Evolutionary conservation across 1,140 invertebrate species (phyloP).

Genomic region (Arion vulgaris): DNA sequence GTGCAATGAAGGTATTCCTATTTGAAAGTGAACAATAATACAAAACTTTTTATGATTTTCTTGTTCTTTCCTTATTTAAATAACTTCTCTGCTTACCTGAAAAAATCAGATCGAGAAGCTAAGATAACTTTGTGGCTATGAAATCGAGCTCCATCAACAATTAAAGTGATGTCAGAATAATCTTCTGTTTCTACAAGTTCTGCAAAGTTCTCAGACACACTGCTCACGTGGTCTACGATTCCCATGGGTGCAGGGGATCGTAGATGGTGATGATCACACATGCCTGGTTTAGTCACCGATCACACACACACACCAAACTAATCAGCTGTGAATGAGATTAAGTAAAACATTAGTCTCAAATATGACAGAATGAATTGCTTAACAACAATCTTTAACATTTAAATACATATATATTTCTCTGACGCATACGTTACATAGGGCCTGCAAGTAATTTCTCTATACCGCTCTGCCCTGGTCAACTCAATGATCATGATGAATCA

Average conservation of each 20-base stretch:
- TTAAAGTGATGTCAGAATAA: slow-evolving; percentile 91
- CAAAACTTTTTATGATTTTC: no score
- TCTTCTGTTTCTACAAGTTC: slow-evolving; percentile 87
- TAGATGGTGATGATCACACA: slow-evolving; percentile 70
- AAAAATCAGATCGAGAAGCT: slow-evolving; percentile 94
- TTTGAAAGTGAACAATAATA: no score
- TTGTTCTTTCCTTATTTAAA: background rate
- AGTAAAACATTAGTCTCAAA: background rate
- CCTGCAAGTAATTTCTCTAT: no score
- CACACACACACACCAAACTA: no score
- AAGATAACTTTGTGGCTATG: slow-evolving; percentile 92
- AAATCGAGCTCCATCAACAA: slow-evolving; percentile 88
- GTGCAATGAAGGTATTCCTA: no score
- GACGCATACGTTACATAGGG: no score
- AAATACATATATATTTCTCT: no score
- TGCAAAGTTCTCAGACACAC: slow-evolving; percentile 82
- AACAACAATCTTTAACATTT: no score
- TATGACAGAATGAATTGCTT: no score
- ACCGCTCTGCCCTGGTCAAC: no score
- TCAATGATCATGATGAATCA: no score
- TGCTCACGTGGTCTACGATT: slow-evolving; percentile 68
- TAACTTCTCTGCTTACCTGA: slow-evolving; percentile 77
- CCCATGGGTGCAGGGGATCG: slow-evolving; percentile 61
- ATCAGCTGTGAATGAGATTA: background rate
- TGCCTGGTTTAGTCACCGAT: slow-evolving; percentile 38